Base-by-base conservation (phyloP, 2,113 vertebrate genomes). In the Aix galericulata region DNA sequence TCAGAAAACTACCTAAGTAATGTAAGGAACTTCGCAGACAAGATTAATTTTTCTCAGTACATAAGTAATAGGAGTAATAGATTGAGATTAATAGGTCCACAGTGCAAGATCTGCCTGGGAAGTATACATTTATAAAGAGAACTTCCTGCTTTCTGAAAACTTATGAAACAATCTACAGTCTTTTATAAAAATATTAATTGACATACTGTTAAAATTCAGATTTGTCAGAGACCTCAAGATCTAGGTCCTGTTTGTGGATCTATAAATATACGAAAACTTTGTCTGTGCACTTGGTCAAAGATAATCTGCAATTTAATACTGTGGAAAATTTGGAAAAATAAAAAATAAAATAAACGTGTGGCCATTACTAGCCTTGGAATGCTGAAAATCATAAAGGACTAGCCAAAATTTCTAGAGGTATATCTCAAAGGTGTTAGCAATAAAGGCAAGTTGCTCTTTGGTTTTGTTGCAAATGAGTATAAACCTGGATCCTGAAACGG, bases 1-100 rank as follows among this genome's bases (percentile, higher is more conserved):
- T 32, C 26, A 52, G 29, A 14, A 90, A 83, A 58, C 23, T 44
- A 27, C 26, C 15, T 90, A 79, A 64, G 29, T 60, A 73, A 52
- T 36, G n/a, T 13, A 69, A 20, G 9, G 22, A 44, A 11, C 2
- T 2, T 58, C 5, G 2, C 13, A 17, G 2, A 50, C 10, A 14
- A 27, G 8, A 66, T 38, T 34, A 6, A 8, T 29, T 80, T 36
- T 82, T 92, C 50, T 78, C 13, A 55, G 2, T 27, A 32, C 88
- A 17, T 8, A 32, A 89, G 14, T 7, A 71, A 50, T 8, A 85
- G 27, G 22, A 77, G 2, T 26, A 80, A 56, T 40, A 75, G 31
- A 2, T 80, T 29, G 50, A 13, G 15, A 50, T 22, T 42, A 34
- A 83, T 17, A 74, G 9, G 26, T 58, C 20, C 36, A 87, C 23